Conservation (phyloP, 2,888 invertebrate genomes). For the Callyntrura guangdongensis region DNA sequence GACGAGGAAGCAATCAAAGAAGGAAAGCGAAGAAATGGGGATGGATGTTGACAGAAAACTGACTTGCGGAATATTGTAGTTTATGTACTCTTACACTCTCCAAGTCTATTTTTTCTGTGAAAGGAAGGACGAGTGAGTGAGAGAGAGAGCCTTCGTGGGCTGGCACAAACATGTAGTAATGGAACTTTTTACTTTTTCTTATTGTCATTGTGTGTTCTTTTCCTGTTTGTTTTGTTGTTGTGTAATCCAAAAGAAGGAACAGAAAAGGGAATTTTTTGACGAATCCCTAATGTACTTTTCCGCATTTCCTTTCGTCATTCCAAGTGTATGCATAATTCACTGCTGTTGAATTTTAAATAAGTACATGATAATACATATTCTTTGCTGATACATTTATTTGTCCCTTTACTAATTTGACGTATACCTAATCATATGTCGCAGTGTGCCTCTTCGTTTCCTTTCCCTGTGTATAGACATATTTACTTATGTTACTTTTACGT, state of each 20-base stretch:
- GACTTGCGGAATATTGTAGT: constrained; percentile 61
- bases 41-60: constrained; percentile 69
- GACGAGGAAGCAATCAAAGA: constrained; percentile 70
- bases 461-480: no score
- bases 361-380: constrained; percentile 36
- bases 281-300: constrained; percentile 54
- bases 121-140: not conserved
- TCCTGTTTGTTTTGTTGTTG: constrained; percentile 45
- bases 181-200: constrained; percentile 44
- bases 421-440: constrained; percentile 40
- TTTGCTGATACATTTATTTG: constrained; percentile 47
- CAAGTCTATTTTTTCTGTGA: no score
- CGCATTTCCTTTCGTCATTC: constrained; percentile 58
- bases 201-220: constrained; percentile 54
- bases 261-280: constrained; percentile 27
- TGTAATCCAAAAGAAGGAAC: constrained; percentile 35
- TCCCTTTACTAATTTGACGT: constrained; percentile 56
- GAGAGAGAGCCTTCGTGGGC: no score
- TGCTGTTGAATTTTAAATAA: constrained; percentile 60
- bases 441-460: no score
- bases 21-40: constrained; percentile 45
- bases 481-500: not conserved
- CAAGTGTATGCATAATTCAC: constrained; percentile 53
- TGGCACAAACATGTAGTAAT: constrained; percentile 36
- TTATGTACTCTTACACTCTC: constrained; percentile 47